Base-by-base conservation (phyloP, 2,113 vertebrate species). In the Tylochromis polylepis region DNA sequence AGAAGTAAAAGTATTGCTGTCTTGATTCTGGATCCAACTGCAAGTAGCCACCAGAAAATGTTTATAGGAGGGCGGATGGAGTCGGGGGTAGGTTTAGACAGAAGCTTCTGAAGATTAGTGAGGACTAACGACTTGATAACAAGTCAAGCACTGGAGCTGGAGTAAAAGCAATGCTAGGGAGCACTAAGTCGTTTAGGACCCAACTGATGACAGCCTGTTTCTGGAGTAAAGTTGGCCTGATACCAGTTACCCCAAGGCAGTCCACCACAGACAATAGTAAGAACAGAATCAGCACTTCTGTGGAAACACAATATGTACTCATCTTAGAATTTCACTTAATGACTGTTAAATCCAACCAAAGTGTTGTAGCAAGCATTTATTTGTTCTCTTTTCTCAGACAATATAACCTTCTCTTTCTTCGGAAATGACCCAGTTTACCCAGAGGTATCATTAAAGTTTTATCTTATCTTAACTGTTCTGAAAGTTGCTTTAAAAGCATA, bases 41-140 rank as follows among this genome's bases (percentile, higher is more conserved):
- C 16, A 34, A 43, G 77, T 41, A 59, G 53, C 79, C 77, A 62
- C 67, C 49, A 41, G 41, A 24, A 46, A 60, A 55, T 89, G 92
- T 94, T 91, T 93, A 93, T 91, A 93, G 82, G 70, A 80, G 79
- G 56, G 11, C 29, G 81, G 27, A 58, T 83, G 53, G 79, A 55
- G 75, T 46, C 1, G 2, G 85, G 82, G 83, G 83, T 20, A 79
- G 75, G 51, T 75, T 86, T 11, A 79, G 8, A 88, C 84, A 82
- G 78, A 75, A 87, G 79, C 82, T 84, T 60, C 77, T 82, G 79
- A 86, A 79, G 89, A 93, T 93, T 84, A 89, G 91, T 84, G 80
- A 91, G 77, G 38, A 87, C 88, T 90, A 91, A 94, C 36, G 20
- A 79, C 85, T 82, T 81, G 62, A 79, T 94, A 93, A 93, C 49